These are phyloP conservation scores for Leptodactylus fallax DNA, from an alignment of 2,797 vertebrate genomes.

Conservation along the genomic window DNA sequence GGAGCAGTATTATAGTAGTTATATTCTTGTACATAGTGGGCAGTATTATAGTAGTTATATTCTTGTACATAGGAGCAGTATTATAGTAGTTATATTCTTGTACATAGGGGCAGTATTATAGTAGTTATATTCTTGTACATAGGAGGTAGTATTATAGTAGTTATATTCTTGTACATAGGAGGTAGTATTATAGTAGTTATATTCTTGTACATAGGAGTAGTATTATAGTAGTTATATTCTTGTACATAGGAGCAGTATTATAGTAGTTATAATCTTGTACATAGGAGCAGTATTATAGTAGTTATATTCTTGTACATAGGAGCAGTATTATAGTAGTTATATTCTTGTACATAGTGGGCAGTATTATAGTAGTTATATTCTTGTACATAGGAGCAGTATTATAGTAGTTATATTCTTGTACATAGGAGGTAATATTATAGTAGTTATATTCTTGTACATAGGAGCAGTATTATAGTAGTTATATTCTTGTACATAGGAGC, in stretches of 20 bases:
- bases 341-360: constrained; percentile 10
- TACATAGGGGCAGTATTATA: background rate
- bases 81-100: constrained; percentile 6
- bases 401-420: constrained; percentile 22
- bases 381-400: background rate
- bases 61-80: background rate
- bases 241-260: background rate
- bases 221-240: constrained; percentile 14
- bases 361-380: constrained; percentile 18
- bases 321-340: constrained; percentile 25
- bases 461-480: background rate
- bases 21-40: background rate
- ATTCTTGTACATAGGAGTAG: no score
- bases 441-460: constrained; percentile 4
- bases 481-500: background rate
- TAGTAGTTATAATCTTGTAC: constrained; percentile 3
- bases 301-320: constrained; percentile 15
- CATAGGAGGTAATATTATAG: background rate
- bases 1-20: background rate
- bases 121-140: background rate
- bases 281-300: constrained; percentile 7
- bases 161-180: background rate
- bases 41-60: background rate
- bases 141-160: background rate
- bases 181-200: background rate